Evolutionary conservation across 2,113 vertebrate species (phyloP), one percentile per base, ranked within the genome.

Genomic region (Junco hyemalis): DNA sequence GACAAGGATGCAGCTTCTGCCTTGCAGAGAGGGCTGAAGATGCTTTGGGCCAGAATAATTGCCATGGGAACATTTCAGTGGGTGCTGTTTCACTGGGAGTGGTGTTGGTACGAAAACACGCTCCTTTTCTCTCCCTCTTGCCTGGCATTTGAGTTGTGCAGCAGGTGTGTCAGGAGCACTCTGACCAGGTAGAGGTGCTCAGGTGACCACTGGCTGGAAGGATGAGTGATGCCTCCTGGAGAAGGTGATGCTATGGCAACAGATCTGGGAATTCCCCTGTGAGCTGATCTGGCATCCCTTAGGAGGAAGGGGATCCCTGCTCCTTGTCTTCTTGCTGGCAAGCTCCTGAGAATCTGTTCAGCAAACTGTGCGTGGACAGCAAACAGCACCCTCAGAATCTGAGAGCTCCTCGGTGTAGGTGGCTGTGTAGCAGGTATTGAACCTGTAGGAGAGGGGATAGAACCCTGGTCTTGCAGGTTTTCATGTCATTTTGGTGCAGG

Each of bases 51-150:
- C 33, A 36, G 74, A 69, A 20, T 25, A 63, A 56, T 42, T 42
- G 35, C 22, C 4, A 9, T 40, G 47, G 42, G 50, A 53, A 44
- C 22, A 4, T 81, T 68, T 81, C 42, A 23, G 29, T 13, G 26
- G 3, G 0, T 38, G 26, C 65, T 48, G 16, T 50, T 35, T 77
- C 22, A 6, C 42, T 0, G 8, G 2, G 11, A 22, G 11, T 76
- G 47, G 6, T 11, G 2, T 7, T 70, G 23, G 45, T 78, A 28
- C 26, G 35, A 36, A 63, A 81, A n/a, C 7, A 6, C 0, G 3
- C 8, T 56, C 3, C 25, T 60, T 53, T 47, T 61, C 36, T 53
- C 19, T 38, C 24, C 17, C 11, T 66, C 51, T 54, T 82, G 23
- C 20, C 33, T 63, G 14, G 15, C 47, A 4, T 83, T 69, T 44